These are phyloP conservation scores for Steromphala cineraria DNA, from an alignment of 2,888 invertebrate genomes.

Conservation along the genomic window DNA sequence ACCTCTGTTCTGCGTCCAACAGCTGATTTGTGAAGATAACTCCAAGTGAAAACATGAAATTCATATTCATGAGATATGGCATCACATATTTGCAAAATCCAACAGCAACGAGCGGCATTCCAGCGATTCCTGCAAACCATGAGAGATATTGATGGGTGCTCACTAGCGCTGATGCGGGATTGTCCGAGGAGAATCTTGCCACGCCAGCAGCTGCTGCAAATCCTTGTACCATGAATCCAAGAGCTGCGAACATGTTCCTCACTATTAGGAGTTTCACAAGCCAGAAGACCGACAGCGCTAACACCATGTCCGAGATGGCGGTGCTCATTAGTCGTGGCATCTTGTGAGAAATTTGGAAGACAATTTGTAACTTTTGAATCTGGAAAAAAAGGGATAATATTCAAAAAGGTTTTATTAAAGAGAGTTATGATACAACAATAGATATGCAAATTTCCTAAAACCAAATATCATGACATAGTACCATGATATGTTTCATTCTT, in stretches of 20 bases:
- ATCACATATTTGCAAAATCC: slow-evolving; percentile 57
- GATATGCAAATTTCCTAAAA: no score
- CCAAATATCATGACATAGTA: no score
- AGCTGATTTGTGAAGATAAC: slow-evolving; percentile 50
- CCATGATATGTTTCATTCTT: no score
- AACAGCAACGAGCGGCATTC: slow-evolving; percentile 62
- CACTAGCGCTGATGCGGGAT: slow-evolving; percentile 46
- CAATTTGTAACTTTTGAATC: background rate
- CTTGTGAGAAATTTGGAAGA: background rate
- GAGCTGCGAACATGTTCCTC: slow-evolving; percentile 46
- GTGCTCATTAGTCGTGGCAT: slow-evolving; percentile 65
- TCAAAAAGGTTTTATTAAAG: no score
- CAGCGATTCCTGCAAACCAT: slow-evolving; percentile 61
- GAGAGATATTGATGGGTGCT: slow-evolving; percentile 55
- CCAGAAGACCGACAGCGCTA: slow-evolving; percentile 60
- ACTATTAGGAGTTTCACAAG: slow-evolving; percentile 48
- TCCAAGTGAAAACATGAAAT: slow-evolving; percentile 47
- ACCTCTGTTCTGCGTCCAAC: slow-evolving; percentile 46
- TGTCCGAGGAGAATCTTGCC: slow-evolving; percentile 53
- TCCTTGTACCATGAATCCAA: slow-evolving; percentile 62
- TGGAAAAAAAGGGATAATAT: background rate
- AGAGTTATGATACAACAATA: no score
- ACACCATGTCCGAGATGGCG: slow-evolving; percentile 63
- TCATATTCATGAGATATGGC: slow-evolving; percentile 51
- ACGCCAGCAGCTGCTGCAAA: slow-evolving; percentile 66